Conservation (phyloP, 2,113 vertebrate genomes). For the Aegithalos caudatus region DNA sequence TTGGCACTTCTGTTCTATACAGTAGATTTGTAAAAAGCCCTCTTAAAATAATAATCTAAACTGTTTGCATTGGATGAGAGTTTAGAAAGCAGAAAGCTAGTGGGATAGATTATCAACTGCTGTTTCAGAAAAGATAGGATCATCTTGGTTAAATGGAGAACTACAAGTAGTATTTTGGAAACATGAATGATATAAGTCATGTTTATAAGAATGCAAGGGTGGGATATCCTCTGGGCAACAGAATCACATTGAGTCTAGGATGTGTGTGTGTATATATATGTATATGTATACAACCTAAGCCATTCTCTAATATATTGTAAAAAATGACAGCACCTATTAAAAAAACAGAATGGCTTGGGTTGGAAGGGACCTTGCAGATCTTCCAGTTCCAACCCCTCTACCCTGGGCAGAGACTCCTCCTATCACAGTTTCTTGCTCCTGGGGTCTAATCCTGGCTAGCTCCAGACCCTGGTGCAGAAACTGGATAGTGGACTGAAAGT, state of each 20-base stretch:
- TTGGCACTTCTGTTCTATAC: background rate
- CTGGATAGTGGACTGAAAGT: no score
- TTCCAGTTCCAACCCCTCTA: background rate
- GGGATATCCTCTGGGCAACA: background rate
- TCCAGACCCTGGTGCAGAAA: no score
- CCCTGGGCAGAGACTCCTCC: no score
- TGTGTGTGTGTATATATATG: accelerated
- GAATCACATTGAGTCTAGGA: background rate
- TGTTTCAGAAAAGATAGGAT: background rate
- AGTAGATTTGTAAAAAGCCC: background rate
- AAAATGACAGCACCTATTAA: background rate
- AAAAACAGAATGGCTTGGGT: background rate
- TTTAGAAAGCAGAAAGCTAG: background rate
- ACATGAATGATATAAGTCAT: background rate
- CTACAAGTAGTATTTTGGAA: background rate
- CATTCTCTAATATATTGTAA: background rate
- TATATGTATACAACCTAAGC: background rate
- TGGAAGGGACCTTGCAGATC: background rate
- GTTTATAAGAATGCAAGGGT: background rate
- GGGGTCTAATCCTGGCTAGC: no score
- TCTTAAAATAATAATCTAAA: background rate
- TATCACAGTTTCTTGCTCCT: no score
- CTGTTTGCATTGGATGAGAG: background rate
- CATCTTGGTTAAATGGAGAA: background rate
- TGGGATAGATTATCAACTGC: background rate